These are phyloP conservation scores for Trigoniulus corallinus DNA, from an alignment of 1,140 invertebrate genomes.

Conservation along the genomic window DNA sequence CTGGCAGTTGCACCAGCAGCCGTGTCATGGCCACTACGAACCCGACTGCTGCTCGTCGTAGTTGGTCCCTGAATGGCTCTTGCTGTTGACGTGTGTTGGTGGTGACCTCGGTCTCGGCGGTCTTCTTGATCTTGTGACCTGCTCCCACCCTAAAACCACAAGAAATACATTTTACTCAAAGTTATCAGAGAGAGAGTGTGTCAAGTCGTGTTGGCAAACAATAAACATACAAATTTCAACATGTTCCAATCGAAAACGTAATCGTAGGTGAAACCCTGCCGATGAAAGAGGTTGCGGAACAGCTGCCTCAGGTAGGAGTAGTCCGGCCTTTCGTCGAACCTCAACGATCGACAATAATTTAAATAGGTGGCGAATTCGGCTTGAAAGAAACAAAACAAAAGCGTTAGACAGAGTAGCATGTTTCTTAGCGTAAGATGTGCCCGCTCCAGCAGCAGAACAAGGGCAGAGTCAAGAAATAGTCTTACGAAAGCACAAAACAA, in stretches of 20 bases:
- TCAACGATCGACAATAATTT: constrained; percentile 38
- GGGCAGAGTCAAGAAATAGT: no score
- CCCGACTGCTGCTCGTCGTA: constrained; percentile 5
- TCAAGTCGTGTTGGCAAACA: background rate
- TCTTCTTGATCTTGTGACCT: constrained; percentile 3
- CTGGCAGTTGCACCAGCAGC: constrained; percentile 3
- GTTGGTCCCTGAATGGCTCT: background rate
- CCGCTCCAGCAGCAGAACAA: no score
- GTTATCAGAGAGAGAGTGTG: no score
- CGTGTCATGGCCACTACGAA: constrained; percentile 3
- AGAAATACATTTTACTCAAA: background rate
- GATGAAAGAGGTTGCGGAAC: constrained; percentile 38
- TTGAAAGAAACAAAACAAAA: constrained; percentile 12
- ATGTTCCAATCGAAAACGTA: constrained; percentile 47
- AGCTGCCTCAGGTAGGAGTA: constrained; percentile 39
- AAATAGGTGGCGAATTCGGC: constrained; percentile 41
- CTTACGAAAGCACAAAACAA: no score
- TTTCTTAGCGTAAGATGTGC: no score
- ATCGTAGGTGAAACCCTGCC: constrained; percentile 40
- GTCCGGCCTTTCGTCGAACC: constrained; percentile 44
- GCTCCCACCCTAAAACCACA: constrained; percentile 6
- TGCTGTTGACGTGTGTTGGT: constrained; percentile 4
- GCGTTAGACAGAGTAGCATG: background rate
- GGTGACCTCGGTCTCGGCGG: background rate
- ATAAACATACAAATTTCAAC: constrained; percentile 25